Evolutionary conservation across 2,888 invertebrate genomes (phyloP).

Genomic region (Apodemia zela): DNA sequence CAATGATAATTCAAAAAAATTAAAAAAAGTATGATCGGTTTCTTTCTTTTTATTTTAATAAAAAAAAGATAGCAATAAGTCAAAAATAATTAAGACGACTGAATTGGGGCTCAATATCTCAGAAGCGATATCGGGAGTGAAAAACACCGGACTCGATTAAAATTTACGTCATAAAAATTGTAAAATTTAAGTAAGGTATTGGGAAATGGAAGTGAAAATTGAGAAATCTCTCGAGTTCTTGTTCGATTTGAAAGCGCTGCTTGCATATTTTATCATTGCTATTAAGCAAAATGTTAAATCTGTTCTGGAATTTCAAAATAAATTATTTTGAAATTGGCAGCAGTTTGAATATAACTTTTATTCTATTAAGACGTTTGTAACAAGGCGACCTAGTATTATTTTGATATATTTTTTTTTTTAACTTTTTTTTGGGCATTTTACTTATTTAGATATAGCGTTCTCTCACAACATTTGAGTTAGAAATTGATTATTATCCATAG

Average conservation of each 20-base stretch:
- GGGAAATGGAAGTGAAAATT: not conserved
- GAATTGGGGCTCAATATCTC: not conserved
- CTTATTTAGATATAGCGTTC: no score
- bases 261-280: conserved; percentile 1
- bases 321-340: not conserved
- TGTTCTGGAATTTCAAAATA: not conserved
- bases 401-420: no score
- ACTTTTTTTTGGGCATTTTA: no score
- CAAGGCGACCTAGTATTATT: no score
- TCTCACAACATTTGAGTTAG: no score
- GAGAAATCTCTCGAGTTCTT: not conserved
- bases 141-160: not conserved
- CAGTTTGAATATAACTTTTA: not conserved
- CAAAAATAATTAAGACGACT: not conserved
- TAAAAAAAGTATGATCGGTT: no score
- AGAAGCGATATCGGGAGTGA: not conserved
- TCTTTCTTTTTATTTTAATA: no score
- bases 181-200: not conserved
- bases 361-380: no score
- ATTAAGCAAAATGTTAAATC: not conserved
- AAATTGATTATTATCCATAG: no score
- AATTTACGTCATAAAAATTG: not conserved
- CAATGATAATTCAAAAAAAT: no score
- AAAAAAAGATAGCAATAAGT: no score
- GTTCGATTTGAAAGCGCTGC: not conserved